phyloP scores from a whole-genome alignment of 2,797 vertebrate genomes.

The Amniataba percoides region DNA sequence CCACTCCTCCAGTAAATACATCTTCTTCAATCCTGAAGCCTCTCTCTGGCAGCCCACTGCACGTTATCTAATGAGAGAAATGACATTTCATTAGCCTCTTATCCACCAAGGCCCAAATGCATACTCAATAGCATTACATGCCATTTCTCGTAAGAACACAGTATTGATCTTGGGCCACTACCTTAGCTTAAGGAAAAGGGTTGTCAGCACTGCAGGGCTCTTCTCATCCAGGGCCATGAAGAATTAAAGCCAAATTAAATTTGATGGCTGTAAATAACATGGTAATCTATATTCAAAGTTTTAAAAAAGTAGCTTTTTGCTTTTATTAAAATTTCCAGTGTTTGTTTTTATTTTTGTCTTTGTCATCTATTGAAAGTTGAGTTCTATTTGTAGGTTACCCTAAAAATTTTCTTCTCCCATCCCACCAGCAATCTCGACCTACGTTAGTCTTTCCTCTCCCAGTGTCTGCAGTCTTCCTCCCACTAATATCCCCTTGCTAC shows the following conservation, averaged over 20 bases:
- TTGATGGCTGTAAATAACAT: conserved; percentile 98
- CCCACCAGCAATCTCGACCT: conserved; percentile 13
- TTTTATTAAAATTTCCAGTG: conserved; percentile 92
- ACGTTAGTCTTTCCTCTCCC: conserved; percentile 17
- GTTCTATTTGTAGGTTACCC: conserved; percentile 82
- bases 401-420: conserved; percentile 23
- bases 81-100: conserved; percentile 98
- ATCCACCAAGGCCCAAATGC: conserved; percentile 92
- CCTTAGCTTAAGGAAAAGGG: conserved; percentile 95
- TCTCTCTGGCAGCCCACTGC: conserved; percentile 79
- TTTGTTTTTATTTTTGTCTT: conserved; percentile 86
- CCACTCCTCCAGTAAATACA: conserved; percentile 87
- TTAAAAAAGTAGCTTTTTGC: conserved; percentile 44
- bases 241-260: conserved; percentile 99
- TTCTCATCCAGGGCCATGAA: conserved; percentile 91
- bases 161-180: conserved; percentile 93
- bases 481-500: conserved; percentile 88
- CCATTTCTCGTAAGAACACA: conserved; percentile 99
- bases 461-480: conserved; percentile 67
- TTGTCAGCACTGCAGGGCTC: conserved; percentile 90
- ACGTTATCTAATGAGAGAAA: conserved; percentile 93
- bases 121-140: conserved; percentile 95
- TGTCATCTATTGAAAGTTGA: conserved; percentile 85
- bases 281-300: conserved; percentile 99
- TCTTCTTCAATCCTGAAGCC: conserved; percentile 86